Percentiles rank a stretch among this genome's conserved stretches.
These are phyloP conservation scores for Sebastes umbrosus DNA, from an alignment of 2,797 vertebrate species.

Conservation along the genomic window DNA sequence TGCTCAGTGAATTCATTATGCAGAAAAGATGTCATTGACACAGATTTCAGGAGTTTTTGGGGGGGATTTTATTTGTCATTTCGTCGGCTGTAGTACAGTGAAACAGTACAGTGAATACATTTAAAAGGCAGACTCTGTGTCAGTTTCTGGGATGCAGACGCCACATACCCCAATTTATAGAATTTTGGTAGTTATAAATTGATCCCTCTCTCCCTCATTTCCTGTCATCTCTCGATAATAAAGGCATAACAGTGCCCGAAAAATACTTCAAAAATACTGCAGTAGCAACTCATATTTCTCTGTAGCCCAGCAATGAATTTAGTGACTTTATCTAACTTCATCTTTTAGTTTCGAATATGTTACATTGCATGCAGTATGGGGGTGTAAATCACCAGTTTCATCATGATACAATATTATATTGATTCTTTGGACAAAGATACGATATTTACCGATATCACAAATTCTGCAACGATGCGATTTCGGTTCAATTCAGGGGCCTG, in stretches of 20 bases:
- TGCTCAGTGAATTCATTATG: conserved; percentile 56
- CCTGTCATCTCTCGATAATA: neutral
- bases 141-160: neutral
- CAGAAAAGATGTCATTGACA: conserved; percentile 58
- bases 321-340: neutral
- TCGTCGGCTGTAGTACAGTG: neutral
- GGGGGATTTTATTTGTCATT: conserved; percentile 28
- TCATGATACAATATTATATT: no score
- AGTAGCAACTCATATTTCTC: neutral
- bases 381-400: no score
- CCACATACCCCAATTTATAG: neutral
- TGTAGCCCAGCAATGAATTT: neutral
- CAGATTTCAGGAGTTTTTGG: conserved; percentile 49
- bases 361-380: no score
- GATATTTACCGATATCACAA: no score
- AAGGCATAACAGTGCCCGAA: neutral
- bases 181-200: conserved; percentile 2
- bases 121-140: neutral
- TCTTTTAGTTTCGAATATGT: neutral
- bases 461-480: accelerated
- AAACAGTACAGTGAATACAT: conserved; percentile 12
- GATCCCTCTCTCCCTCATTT: neutral
- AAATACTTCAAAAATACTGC: neutral
- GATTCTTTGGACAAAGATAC: no score
- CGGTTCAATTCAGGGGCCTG: no score